Base-by-base conservation (phyloP, 92 coral and sea anemone genomes). In the Micromussa lordhowensis region DNA sequence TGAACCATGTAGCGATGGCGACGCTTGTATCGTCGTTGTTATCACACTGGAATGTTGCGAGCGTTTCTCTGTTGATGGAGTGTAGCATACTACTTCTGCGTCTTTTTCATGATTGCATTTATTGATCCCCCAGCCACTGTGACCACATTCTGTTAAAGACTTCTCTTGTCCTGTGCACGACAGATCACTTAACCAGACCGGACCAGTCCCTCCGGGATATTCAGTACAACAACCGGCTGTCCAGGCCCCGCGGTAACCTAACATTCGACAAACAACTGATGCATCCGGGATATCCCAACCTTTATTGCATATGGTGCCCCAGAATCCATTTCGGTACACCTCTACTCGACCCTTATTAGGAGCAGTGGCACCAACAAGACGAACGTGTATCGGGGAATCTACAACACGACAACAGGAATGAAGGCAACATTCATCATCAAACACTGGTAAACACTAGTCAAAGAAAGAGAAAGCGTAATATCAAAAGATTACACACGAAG, bases 261-360 rank as follows among this genome's bases (percentile, higher is more conserved):
- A 75, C 81, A 75, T 75, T 31, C 80, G 68, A 73, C 88, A 84
- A 1, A 84, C 88, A 35, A 84, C 88, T 30, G 38, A 22, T n/a
- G 88, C 81, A 58, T 84, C 81, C 21, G 31, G 69, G 24, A 84
- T 32, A 84, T 84, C 88, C 88, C 88, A 84, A 57, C 79, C 68
- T 11, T 84, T 40, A 34, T 16, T 70, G 30, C 88, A 84, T 26
- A 84, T 55, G 31, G 49, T 73, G 64, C 88, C 80, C 88, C 88
- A 84, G 70, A 19, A 70, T 30, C 80, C 80, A 73, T 53, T 84
- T 26, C 66, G 79, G 44, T 44, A 71, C 21, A 83, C 68, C 51
- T 83, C 87, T 48, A 83, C 87, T 44, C 87, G 71, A 21, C 88
- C 88, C 75, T 72, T 40, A 54, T 72, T 35, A 3, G 69, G 80